These are phyloP conservation scores for Enteromius thamalakanensis DNA, from an alignment of 2,797 vertebrate species.

Conservation along the genomic window DNA sequence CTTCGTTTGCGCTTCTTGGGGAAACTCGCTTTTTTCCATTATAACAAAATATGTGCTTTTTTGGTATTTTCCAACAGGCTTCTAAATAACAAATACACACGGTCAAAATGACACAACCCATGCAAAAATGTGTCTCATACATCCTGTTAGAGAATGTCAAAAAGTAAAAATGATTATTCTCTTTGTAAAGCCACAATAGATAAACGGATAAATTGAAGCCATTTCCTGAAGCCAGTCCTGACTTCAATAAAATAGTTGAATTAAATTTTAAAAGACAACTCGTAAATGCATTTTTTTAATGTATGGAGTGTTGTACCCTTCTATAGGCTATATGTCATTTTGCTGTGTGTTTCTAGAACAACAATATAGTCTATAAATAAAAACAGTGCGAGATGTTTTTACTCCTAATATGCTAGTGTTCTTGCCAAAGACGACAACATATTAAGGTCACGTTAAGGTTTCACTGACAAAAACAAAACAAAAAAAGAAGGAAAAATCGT, in stretches of 20 bases:
- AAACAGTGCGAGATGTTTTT: neutral
- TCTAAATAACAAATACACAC: neutral
- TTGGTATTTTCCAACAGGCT: neutral
- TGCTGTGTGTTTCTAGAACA: neutral
- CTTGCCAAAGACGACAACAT: neutral
- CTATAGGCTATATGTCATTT: neutral
- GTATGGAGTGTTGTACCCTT: too few relatives aligned
- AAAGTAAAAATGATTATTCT: neutral
- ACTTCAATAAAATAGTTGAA: neutral
- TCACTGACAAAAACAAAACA: neutral
- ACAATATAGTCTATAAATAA: neutral
- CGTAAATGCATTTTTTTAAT: neutral
- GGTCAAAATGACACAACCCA: neutral
- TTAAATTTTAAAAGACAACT: neutral
- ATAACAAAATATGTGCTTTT: neutral
- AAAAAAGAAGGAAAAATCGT: neutral
- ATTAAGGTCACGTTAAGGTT: neutral
- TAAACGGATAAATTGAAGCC: neutral
- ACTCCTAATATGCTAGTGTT: neutral
- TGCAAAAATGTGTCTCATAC: neutral
- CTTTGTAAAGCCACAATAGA: neutral
- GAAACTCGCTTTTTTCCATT: neutral
- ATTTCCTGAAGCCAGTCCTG: neutral
- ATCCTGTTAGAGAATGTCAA: neutral
- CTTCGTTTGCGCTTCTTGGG: neutral